Evolutionary conservation across 2,888 invertebrate genomes (phyloP).

Genomic region (Thera britannica): DNA sequence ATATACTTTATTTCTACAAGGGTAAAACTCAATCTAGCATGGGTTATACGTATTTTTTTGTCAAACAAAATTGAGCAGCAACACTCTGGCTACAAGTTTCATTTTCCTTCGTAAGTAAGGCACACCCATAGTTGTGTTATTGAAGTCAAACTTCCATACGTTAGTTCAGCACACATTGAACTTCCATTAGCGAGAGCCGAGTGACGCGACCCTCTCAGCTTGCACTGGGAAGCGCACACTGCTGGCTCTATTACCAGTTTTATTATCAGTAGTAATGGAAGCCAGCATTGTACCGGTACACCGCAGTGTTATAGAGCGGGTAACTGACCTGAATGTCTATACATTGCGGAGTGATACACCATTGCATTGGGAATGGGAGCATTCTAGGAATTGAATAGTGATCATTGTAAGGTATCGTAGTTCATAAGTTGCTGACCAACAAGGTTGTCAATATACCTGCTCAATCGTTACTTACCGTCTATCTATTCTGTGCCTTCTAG

Average conservation of each 20-base stretch:
- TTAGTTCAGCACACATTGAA: conserved; percentile 19
- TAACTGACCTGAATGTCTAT: conserved; percentile 26
- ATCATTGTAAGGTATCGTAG: conserved; percentile 4
- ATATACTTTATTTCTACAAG: not conserved
- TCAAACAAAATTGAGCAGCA: not conserved
- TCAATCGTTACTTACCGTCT: not conserved
- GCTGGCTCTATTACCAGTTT: conserved; percentile 24
- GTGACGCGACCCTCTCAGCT: conserved; percentile 4
- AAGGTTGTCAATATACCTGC: not conserved
- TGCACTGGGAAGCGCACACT: conserved; percentile 21
- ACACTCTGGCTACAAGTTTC: not conserved
- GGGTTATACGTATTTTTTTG: not conserved
- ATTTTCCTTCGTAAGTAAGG: not conserved
- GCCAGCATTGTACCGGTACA: conserved; percentile 21
- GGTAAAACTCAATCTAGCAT: not conserved
- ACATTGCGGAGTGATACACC: conserved; percentile 21
- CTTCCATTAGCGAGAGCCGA: conserved; percentile 22
- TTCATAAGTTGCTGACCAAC: conserved; percentile 10
- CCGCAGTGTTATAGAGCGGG: conserved; percentile 19
- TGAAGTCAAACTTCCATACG: conserved; percentile 1
- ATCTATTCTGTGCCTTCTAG: not conserved
- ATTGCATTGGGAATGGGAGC: conserved; percentile 23
- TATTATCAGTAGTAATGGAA: conserved; percentile 24
- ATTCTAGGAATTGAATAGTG: conserved; percentile 21
- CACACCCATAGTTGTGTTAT: not conserved